These are phyloP conservation scores for Boleophthalmus pectinirostris DNA, from an alignment of 2,113 vertebrate genomes.

Conservation along the genomic window DNA sequence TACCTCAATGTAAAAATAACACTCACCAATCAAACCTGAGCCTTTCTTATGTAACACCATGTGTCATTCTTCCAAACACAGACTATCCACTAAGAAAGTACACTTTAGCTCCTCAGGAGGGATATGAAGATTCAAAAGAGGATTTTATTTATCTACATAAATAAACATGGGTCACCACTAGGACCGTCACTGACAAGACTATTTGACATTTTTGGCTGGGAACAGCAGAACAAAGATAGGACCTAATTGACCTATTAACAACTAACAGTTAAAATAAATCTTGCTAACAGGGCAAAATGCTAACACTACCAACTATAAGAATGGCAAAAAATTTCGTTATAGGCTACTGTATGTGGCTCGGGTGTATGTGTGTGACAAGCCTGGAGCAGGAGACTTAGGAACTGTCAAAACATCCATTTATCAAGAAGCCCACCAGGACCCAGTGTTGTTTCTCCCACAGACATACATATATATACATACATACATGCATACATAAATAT, in stretches of 20 bases:
- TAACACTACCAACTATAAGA: constrained; percentile 42
- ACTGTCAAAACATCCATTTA: constrained; percentile 55
- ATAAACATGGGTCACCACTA: neutral
- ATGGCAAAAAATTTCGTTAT: constrained; percentile 38
- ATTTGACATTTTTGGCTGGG: no score
- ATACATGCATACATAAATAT: neutral
- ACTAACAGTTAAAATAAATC: constrained; percentile 11
- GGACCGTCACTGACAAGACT: no score
- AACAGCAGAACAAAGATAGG: neutral
- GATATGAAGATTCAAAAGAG: neutral
- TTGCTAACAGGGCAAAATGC: constrained; percentile 38
- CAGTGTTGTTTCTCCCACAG: constrained; percentile 11
- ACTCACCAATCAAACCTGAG: constrained; percentile 12
- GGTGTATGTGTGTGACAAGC: constrained; percentile 5
- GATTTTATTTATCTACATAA: neutral
- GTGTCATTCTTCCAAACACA: neutral
- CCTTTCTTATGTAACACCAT: constrained; percentile 17
- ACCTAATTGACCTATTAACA: neutral
- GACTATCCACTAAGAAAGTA: neutral
- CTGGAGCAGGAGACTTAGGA: constrained; percentile 14
- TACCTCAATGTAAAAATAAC: constrained; percentile 23
- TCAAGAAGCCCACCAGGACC: constrained; percentile 45
- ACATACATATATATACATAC: constrained; percentile 9
- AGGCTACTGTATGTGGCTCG: neutral
- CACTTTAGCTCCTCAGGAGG: neutral